Base-by-base conservation (phyloP, 2,888 invertebrate species). In the Epinotia ramella region DNA sequence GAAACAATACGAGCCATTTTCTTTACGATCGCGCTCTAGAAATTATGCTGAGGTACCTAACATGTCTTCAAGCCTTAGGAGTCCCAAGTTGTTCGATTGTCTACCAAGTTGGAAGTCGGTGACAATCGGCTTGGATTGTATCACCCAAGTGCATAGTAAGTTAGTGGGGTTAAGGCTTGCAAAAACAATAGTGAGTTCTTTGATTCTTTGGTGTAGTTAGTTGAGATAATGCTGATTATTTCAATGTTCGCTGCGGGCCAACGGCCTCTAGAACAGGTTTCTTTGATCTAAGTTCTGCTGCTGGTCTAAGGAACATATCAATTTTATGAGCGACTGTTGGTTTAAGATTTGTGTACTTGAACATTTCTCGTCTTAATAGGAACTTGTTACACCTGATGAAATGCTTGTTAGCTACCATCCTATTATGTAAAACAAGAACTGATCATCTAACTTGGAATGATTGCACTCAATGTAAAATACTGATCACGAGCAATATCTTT, bases 231-330 rank as follows among this genome's bases (percentile, higher is more conserved):
- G n/a, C 64, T 69, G 64, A 59, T 70, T 49, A 49, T 33, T 57
- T 46, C 69, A 59, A 74, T 74, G 57, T 56, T 56, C 56, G 33
- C 49, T 63, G 16, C 69, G 57, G 74, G 18, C 0, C 66, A 60
- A 65, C 33, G 57, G 13, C 69, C 69, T 44, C 28, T 70, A 33
- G 24, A 74, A 69, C 69, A 18, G 69, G 69, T 74, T 74, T 74
- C 56, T 20, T 65, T 74, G 69, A 74, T 74, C 64, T 64, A 65
- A 69, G 33, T 69, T 69, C 46, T 69, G 46, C 46, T 24, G 59
- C 57, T 59, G 69, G 44, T 69, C 69, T 69, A 46, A 59, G 13
- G 40, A 44, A 13, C 49, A 28, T 53, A 53, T 53, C 66, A 65
- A 65, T n/a, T 44, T n/a, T 9, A 49, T n/a, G 49, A n/a, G 9